Base-by-base conservation (phyloP, 2,797 vertebrate species). In the Sardinella longiceps region DNA sequence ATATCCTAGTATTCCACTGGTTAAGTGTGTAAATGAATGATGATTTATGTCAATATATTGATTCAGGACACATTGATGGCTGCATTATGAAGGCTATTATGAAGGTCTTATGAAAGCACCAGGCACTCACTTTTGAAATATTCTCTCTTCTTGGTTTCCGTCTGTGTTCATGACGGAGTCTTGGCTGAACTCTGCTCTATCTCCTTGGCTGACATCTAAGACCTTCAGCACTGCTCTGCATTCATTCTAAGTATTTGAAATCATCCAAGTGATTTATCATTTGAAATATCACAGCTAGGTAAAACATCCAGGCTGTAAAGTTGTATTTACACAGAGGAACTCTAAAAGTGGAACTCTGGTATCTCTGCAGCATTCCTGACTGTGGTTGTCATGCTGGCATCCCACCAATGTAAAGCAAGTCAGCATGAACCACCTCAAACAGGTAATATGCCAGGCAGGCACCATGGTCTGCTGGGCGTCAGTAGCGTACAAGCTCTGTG, bases 261-360 rank as follows among this genome's bases (percentile, higher is more conserved):
- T 74, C 33, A 39, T 33, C 66, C 66, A 74, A 74, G 66, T 74
- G 66, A 74, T 74, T 74, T 74, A 74, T 74, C 66, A 74, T 14
- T 70, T 70, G 30, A 33, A 74, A 33, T 74, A 39, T 33, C 66
- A 74, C 66, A 18, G 66, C 66, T 39, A 5, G 66, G 66, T 74
- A 74, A 43, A 39, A 9, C 9, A 60, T 60, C 56, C 83, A 83
- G 84, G 80, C 87, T 86, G 85, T 85, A 86, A 87, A 90, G 88
- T 88, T 82, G 86, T 90, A 85, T 89, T 89, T 90, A 87, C 87
- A 86, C 87, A 87, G 89, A 90, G 87, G 86, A 89, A 85, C 87
- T 87, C 85, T 53, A 66, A 84, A 85, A 83, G 85, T 87, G 85
- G 83, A 82, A 51, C 84, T 84, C 86, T 90, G 89, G 88, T 86